Evolutionary conservation across 2,888 invertebrate genomes (phyloP).

Genomic region (Helicoverpa assulta): DNA sequence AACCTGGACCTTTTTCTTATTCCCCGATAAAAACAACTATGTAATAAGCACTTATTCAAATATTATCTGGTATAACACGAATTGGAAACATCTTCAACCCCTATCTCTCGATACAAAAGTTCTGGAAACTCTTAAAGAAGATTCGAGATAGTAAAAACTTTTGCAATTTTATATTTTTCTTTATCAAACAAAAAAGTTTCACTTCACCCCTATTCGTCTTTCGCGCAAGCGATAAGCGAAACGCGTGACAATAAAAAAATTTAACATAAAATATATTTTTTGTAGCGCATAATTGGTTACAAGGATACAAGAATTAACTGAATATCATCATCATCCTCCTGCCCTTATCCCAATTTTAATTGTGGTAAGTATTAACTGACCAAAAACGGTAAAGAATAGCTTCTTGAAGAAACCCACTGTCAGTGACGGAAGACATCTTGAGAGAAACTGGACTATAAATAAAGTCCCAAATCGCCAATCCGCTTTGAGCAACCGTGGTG

Average conservation of each 20-base stretch:
- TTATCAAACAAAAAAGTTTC: conserved; percentile 12
- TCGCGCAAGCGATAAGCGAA: conserved; percentile 19
- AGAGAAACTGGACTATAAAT: too few species aligned
- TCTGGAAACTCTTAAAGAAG: conserved; percentile 25
- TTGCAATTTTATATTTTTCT: conserved; percentile 43
- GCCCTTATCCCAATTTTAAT: too few species aligned
- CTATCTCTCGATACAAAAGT: conserved; percentile 35
- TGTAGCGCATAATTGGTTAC: too few species aligned
- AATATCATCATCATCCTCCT: too few species aligned
- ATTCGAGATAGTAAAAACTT: conserved; percentile 44
- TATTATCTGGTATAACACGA: not conserved
- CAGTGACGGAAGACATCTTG: too few species aligned
- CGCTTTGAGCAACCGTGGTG: too few species aligned
- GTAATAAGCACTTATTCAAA: conserved; percentile 1
- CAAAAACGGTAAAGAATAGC: too few species aligned
- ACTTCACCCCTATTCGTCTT: conserved; percentile 7
- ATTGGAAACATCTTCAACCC: conserved; percentile 5
- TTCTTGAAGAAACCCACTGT: too few species aligned
- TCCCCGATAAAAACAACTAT: not conserved
- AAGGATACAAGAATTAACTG: too few species aligned
- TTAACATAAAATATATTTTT: too few species aligned
- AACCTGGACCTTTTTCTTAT: not conserved
- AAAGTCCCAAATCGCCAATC: too few species aligned
- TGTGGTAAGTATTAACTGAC: too few species aligned
- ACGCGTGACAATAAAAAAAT: not conserved